These are phyloP conservation scores for Trematomus loennbergii DNA, from an alignment of 2,113 vertebrate genomes.

Conservation along the genomic window DNA sequence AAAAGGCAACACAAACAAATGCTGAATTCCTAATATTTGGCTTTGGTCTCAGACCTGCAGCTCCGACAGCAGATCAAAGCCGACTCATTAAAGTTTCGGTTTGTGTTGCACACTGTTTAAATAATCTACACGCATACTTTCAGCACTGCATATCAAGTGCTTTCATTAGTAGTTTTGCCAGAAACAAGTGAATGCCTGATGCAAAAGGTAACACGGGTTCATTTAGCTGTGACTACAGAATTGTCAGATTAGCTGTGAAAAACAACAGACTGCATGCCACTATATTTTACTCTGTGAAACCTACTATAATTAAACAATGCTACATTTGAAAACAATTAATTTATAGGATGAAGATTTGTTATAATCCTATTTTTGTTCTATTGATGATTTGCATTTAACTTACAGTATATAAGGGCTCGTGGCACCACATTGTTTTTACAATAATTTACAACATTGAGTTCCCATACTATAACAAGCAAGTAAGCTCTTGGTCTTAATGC, in stretches of 20 bases:
- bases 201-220: slow-evolving; percentile 29
- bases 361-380: no score
- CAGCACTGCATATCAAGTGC: slow-evolving; percentile 32
- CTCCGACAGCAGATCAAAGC: slow-evolving; percentile 51
- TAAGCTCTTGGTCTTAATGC: not conserved
- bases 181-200: slow-evolving; percentile 31
- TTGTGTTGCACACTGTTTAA: slow-evolving; percentile 36
- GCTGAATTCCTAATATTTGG: slow-evolving; percentile 48
- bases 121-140: slow-evolving; percentile 15
- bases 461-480: not conserved
- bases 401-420: no score
- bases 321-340: no score
- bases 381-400: not conserved
- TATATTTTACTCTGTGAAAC: slow-evolving; percentile 1
- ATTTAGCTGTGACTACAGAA: slow-evolving; percentile 31
- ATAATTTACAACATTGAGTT: not conserved
- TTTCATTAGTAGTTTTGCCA: slow-evolving; percentile 48
- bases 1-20: slow-evolving; percentile 55
- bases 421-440: not conserved
- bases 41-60: slow-evolving; percentile 53
- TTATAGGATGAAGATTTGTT: no score
- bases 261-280: slow-evolving; percentile 22
- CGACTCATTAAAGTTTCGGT: slow-evolving; percentile 64
- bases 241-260: slow-evolving; percentile 26
- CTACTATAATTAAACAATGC: not conserved